A percentile compares a stretch with the other conserved stretches of the same genome.
These are phyloP conservation scores for Isichthys henryi DNA, from an alignment of 2,113 vertebrate genomes.

Conservation along the genomic window DNA sequence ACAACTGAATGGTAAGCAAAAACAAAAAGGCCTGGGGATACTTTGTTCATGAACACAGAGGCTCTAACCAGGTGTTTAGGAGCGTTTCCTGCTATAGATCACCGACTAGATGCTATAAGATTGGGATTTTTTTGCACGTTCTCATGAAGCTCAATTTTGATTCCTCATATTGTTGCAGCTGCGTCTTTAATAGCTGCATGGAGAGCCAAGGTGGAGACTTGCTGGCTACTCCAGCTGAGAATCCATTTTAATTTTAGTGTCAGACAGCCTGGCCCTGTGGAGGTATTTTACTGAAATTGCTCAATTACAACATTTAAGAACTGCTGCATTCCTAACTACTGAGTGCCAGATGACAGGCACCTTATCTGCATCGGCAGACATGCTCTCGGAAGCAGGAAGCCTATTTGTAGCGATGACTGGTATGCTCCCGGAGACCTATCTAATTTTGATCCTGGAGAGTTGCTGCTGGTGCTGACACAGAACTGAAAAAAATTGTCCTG, in stretches of 20 bases:
- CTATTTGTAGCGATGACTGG: background rate
- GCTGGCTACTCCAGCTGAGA: background rate
- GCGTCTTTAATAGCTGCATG: background rate
- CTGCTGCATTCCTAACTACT: background rate
- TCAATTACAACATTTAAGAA: background rate
- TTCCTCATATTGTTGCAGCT: background rate
- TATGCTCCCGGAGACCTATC: background rate
- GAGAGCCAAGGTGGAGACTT: background rate
- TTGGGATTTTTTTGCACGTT: background rate
- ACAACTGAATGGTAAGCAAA: background rate
- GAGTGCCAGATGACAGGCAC: background rate
- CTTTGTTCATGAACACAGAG: background rate
- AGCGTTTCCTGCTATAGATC: background rate
- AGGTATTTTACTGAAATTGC: background rate
- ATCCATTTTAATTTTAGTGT: background rate
- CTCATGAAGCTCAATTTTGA: background rate
- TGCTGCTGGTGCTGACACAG: background rate
- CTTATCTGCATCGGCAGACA: background rate
- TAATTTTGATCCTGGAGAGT: background rate
- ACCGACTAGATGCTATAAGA: background rate
- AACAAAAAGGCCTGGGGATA: background rate
- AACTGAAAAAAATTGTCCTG: background rate
- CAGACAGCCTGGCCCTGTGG: background rate
- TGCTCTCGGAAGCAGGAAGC: background rate
- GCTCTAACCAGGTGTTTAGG: background rate